Evolutionary conservation across 2,888 invertebrate species (phyloP).

Genomic region (Pheosia gnoma): DNA sequence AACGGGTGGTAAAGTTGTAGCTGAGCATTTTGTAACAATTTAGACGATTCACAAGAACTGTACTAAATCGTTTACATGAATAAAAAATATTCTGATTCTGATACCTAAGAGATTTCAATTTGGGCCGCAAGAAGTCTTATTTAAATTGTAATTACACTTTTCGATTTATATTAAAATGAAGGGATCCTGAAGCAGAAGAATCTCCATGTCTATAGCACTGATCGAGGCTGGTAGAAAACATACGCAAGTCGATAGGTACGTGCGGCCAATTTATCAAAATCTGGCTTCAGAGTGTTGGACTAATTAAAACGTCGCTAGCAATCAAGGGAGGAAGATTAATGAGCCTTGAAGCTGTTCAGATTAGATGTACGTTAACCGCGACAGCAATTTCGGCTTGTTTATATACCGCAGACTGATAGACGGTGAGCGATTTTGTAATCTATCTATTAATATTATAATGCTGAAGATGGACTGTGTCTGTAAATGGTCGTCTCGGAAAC

Average conservation of each 20-base stretch:
- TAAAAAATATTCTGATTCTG: too few species aligned
- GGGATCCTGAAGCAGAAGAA: not conserved
- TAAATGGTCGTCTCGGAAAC: too few species aligned
- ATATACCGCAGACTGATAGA: too few species aligned
- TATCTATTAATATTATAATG: too few species aligned
- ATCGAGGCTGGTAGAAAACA: not conserved
- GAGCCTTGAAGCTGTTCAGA: not conserved
- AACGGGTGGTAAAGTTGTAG: too few species aligned
- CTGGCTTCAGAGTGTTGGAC: not conserved
- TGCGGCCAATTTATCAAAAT: slow-evolving; percentile 1
- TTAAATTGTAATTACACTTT: not conserved
- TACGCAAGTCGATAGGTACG: not conserved
- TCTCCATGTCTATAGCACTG: too few species aligned
- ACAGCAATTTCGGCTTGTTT: not conserved
- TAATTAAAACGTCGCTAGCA: slow-evolving; percentile 4
- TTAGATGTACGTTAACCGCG: not conserved
- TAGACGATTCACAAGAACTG: too few species aligned
- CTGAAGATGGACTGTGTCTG: too few species aligned
- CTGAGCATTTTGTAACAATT: too few species aligned
- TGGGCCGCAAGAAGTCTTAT: not conserved
- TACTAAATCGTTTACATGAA: too few species aligned
- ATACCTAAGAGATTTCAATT: too few species aligned
- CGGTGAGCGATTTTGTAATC: too few species aligned
- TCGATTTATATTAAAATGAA: slow-evolving; percentile 2
- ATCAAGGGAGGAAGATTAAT: not conserved